Evolutionary conservation across 2,113 vertebrate species (phyloP), one percentile per base, ranked within the genome.

Genomic region (Tinamus guttatus): DNA sequence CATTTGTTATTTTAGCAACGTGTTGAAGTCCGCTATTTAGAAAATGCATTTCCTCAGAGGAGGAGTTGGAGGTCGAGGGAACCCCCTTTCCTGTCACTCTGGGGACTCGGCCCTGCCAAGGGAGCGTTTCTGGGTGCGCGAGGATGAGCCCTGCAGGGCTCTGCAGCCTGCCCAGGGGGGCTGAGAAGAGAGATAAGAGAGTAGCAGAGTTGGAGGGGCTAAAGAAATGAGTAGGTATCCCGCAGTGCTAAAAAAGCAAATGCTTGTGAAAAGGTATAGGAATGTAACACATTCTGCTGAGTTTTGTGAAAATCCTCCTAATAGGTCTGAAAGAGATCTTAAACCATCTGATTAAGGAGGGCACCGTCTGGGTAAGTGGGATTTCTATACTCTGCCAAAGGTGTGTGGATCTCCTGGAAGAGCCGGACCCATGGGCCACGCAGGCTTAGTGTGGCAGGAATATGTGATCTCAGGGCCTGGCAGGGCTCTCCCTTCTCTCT

Each of bases 381-480:
- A 0, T 24, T 60, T 38, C 52, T 80, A 24, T 74, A 32, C 27
- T 22, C 60, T 75, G 24, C 24, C 12, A 16, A 17, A 40, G 14
- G 36, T 1, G 3, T 49, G 36, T 7, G 32, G 15, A 13, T 62
- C 25, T 65, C 28, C 27, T 67, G 71, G 41, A 32, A 47, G 59
- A 54, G n/a, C 10, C 43, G 45, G 52, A 52, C 22, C 8, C 80
- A 49, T 11, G 5, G 90, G 41, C 27, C 0, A 0, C 47, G 32
- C 11, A 38, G 11, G 30, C 36, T 60, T 21, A n/a, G 20, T 58
- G 70, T 38, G 43, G 34, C 64, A 25, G 47, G 27, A 36, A 5
- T 21, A n/a, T 0, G 1, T 9, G 16, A 43, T 43, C 21, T 15
- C 21, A 0, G 0, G 36, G 36, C 40, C 16, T 8, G n/a, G n/a